Evolutionary conservation across 2,888 invertebrate species (phyloP).

Genomic region (Rhingia campestris): DNA sequence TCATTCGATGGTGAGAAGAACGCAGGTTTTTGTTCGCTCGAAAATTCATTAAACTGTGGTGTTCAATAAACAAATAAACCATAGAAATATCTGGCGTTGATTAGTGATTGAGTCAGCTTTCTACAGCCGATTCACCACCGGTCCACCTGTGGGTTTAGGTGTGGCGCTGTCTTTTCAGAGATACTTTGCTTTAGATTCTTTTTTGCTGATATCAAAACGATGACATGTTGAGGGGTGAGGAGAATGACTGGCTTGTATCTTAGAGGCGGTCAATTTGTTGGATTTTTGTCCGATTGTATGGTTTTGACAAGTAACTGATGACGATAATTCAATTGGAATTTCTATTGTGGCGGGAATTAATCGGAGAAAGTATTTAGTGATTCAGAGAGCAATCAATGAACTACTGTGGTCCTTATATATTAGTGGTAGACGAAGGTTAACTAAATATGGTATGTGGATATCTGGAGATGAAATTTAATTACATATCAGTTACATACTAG

Average conservation of each 20-base stretch:
- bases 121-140: constrained; percentile 2
- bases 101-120: constrained; percentile 20
- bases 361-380: constrained; percentile 36
- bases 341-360: constrained; percentile 51
- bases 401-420: constrained; percentile 20
- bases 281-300: constrained; percentile 22
- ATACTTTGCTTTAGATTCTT: constrained; percentile 18
- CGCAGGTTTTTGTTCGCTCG: constrained; percentile 46
- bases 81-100: constrained; percentile 15
- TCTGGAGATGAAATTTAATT: neutral
- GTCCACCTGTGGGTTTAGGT: constrained; percentile 30
- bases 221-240: neutral
- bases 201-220: neutral
- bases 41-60: constrained; percentile 23
- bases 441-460: neutral
- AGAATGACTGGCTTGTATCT: neutral
- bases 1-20: constrained; percentile 20
- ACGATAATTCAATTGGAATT: constrained; percentile 46
- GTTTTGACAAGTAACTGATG: constrained; percentile 37
- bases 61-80: constrained; percentile 33
- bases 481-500: neutral
- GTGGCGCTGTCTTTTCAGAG: constrained; percentile 13
- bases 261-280: neutral
- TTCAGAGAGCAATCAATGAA: constrained; percentile 25
- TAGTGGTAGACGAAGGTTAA: neutral